Percentiles rank a stretch among this genome's conserved stretches.
Evolutionary conservation across 2,888 invertebrate species (phyloP).

Genomic region (Patella ulyssiponensis): DNA sequence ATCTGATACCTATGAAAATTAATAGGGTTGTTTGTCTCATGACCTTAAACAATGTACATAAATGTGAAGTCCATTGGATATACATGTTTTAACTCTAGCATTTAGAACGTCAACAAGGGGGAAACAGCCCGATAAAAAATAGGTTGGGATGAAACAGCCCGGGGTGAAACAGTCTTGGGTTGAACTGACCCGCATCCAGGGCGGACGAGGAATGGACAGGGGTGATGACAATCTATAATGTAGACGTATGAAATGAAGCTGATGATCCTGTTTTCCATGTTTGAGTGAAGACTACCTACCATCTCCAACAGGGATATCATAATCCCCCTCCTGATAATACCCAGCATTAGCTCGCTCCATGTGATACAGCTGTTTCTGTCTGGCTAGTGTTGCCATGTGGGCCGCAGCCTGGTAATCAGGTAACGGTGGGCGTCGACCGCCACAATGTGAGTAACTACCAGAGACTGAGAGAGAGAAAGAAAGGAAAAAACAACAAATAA

Average conservation of each 20-base stretch:
- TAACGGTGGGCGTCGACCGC: constrained; percentile 79
- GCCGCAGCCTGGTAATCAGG: constrained; percentile 86
- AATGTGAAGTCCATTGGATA: too few relatives aligned
- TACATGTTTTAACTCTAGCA: too few relatives aligned
- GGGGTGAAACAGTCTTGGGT: too few relatives aligned
- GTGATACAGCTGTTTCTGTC: constrained; percentile 78
- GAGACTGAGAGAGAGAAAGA: constrained; percentile 45
- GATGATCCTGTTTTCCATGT: not conserved
- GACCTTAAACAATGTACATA: too few relatives aligned
- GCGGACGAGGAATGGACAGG: too few relatives aligned
- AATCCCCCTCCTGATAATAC: constrained; percentile 25
- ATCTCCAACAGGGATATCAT: constrained; percentile 24
- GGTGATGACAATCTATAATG: too few relatives aligned
- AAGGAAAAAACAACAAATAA: not conserved
- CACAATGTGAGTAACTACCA: constrained; percentile 50
- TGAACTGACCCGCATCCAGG: too few relatives aligned
- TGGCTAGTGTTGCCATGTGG: constrained; percentile 80
- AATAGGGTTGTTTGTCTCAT: too few relatives aligned
- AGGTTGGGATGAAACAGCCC: too few relatives aligned
- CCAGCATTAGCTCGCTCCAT: constrained; percentile 69
- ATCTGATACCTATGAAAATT: too few relatives aligned
- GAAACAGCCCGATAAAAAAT: too few relatives aligned
- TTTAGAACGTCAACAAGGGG: too few relatives aligned
- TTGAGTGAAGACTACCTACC: not conserved
- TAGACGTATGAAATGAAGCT: not conserved